Conservation (phyloP, 37 sponge, comb jelly and placozoan species). For the Ianthella basta region DNA sequence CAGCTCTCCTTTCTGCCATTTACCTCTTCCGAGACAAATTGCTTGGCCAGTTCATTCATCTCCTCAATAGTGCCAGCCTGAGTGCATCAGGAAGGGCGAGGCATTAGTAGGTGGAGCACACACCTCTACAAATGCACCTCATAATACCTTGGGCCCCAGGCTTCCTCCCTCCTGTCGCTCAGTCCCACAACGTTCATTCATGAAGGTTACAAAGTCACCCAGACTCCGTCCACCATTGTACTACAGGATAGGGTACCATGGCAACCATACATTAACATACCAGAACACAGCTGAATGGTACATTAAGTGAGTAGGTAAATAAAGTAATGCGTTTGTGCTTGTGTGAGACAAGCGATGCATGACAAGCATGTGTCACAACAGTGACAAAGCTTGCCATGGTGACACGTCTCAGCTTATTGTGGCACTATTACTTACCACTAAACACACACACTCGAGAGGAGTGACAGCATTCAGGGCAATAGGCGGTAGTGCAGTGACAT, state of each 20-base stretch:
- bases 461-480: conserved; percentile 3
- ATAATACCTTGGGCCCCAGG: conserved; percentile 54
- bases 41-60: conserved; percentile 60
- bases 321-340: not conserved
- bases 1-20: not conserved
- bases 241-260: conserved; percentile 12
- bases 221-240: conserved; percentile 76
- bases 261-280: too few species aligned
- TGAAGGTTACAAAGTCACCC: conserved; percentile 73
- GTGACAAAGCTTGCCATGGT: not conserved
- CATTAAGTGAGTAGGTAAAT: not conserved
- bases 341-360: conserved; percentile 1
- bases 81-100: not conserved
- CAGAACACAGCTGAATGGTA: not conserved
- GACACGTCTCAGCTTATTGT: not conserved
- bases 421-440: conserved; percentile 24
- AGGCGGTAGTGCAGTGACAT: conserved; percentile 5
- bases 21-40: conserved; percentile 59
- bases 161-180: conserved; percentile 64
- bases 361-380: not conserved
- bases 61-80: conserved; percentile 84
- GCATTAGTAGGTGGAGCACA: not conserved
- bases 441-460: not conserved
- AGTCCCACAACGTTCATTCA: conserved; percentile 87
- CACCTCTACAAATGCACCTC: not conserved